Evolutionary conservation across 2,113 vertebrate genomes (phyloP), one percentile per base, ranked within the genome.

Genomic region (Sus scrofa): DNA sequence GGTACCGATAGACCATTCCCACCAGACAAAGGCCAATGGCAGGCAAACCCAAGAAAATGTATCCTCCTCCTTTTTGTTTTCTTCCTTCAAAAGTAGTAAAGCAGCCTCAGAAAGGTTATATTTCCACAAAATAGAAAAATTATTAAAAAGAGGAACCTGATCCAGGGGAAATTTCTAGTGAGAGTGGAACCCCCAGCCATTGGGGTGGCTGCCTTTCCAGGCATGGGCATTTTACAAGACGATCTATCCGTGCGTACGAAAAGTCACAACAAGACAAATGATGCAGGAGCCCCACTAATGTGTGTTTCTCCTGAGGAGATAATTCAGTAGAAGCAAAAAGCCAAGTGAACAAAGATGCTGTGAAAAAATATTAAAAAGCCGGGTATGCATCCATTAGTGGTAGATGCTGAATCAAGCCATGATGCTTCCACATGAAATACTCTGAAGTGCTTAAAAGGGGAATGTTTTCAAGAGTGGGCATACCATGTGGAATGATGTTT

Each of bases 221-320:
- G 74, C 10, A 3, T 3, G 37, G 54, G 39, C 50, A 0, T 24
- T 83, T 44, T 37, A 2, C 37, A 60, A 68, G 37, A 68, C 7
- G 1, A 74, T 9, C 86, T 58, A 73, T 52, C 75, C 32, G 12
- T 14, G 44, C 44, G 77, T 39, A 77, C 91, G 44, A 3, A 56
- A 74, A 96, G 78, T 96, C 81, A 82, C 91, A 94, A 91, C 86
- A 91, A 94, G 97, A 94, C 83, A 82, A 94, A 93, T 82, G 91
- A 89, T 15, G 62, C 93, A 27, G 73, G 77, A 77, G 54, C 78
- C 93, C 60, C 63, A 14, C 71, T 85, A 65, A 86, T 62, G 95
- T 44, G 89, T 75, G 37, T 95, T 91, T 83, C 78, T 96, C 94
- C 75, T 1, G 58, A 89, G 83, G 89, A 94, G 79, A 94, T 95